Evolutionary conservation across 2,113 vertebrate genomes (phyloP).

Genomic region (Catagonus wagneri): DNA sequence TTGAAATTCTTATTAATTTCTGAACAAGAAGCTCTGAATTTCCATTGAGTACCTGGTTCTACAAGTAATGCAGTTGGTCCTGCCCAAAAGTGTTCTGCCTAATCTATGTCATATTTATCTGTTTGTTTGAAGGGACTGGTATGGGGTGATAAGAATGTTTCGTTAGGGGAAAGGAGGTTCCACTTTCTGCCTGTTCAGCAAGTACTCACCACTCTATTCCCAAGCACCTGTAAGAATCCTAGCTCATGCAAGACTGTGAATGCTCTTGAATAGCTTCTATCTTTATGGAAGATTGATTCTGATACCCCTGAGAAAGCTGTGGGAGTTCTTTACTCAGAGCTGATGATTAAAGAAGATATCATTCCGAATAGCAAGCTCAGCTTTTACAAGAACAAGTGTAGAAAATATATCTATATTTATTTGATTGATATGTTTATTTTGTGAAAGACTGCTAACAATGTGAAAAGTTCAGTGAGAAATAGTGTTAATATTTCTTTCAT

Average conservation of each 20-base stretch:
- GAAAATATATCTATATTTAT: background rate
- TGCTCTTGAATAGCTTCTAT: background rate
- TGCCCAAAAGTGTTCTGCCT: background rate
- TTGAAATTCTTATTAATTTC: background rate
- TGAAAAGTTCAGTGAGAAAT: slow-evolving; percentile 53
- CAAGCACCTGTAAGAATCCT: background rate
- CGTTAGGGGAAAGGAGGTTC: background rate
- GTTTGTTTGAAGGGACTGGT: background rate
- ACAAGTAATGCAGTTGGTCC: background rate
- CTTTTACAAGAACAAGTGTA: background rate
- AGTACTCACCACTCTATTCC: background rate
- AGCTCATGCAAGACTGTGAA: background rate
- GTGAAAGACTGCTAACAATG: slow-evolving; percentile 8
- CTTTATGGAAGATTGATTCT: background rate
- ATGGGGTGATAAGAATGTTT: accelerated
- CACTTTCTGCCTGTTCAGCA: background rate
- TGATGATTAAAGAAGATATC: background rate
- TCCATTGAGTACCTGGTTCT: background rate
- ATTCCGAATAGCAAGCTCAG: background rate
- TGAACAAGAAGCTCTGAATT: background rate
- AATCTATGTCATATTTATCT: background rate
- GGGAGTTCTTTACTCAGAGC: background rate
- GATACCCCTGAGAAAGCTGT: background rate
- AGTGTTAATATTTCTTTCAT: slow-evolving; percentile 3
- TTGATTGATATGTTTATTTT: slow-evolving; percentile 46